Conservation (phyloP, 2,888 invertebrate species). For the Julus scanicus region DNA sequence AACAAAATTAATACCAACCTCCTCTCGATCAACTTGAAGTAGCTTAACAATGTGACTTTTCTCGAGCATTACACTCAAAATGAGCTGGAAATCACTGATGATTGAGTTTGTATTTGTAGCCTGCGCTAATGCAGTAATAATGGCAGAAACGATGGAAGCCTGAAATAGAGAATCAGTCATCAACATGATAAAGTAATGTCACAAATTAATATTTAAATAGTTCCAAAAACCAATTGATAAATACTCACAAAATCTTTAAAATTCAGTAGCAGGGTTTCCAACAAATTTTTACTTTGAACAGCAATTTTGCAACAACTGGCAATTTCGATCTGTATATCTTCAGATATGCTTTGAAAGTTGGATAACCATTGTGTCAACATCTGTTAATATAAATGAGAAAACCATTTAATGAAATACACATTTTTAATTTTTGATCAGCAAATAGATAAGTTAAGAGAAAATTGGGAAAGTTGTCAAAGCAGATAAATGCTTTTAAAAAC, state of each 20-base stretch:
- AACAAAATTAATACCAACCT: not conserved
- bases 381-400: not conserved
- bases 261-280: not conserved
- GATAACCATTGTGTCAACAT: not conserved
- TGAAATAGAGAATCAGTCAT: not conserved
- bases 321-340: not conserved
- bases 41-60: not conserved
- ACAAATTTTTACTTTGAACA: not conserved
- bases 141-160: not conserved
- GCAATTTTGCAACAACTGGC: not conserved
- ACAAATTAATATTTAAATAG: not conserved
- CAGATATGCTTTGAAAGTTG: not conserved
- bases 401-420: too few relatives aligned
- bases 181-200: not conserved
- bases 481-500: too few relatives aligned
- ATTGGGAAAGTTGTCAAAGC: too few relatives aligned
- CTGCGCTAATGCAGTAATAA: not conserved
- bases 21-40: not conserved
- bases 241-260: conserved; percentile 8
- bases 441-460: too few relatives aligned
- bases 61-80: not conserved
- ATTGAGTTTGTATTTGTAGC: not conserved
- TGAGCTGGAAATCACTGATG: not conserved
- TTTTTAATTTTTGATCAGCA: not conserved
- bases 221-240: not conserved